Percentiles rank a stretch among this genome's conserved stretches.
phyloP scores from a whole-genome alignment of 2,113 vertebrate species.

The Spermophilus dauricus region DNA sequence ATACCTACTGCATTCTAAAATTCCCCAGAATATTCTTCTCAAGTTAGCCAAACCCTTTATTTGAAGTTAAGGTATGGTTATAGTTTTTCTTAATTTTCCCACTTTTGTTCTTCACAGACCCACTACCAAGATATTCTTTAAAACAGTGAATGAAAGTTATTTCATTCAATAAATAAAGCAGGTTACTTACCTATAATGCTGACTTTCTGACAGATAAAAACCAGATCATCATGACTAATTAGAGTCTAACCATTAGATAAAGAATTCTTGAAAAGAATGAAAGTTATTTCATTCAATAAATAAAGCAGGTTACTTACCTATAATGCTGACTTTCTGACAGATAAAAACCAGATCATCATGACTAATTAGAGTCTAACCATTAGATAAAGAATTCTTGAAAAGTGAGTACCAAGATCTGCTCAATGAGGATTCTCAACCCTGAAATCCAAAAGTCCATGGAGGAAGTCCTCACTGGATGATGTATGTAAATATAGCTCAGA shows the following conservation, averaged over 20 bases:
- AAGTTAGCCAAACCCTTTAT: slow-evolving; percentile 28
- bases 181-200: slow-evolving; percentile 67
- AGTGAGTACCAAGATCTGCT: slow-evolving; percentile 9
- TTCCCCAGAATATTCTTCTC: background rate
- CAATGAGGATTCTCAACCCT: background rate
- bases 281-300: slow-evolving; percentile 51
- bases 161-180: slow-evolving; percentile 40
- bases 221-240: slow-evolving; percentile 7
- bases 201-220: slow-evolving; percentile 63
- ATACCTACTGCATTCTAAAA: background rate
- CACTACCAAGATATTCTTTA: slow-evolving; percentile 35
- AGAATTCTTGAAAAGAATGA: slow-evolving; percentile 24
- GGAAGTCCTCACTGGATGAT: background rate
- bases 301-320: slow-evolving; percentile 66
- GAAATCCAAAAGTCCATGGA: background rate
- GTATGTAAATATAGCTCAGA: background rate
- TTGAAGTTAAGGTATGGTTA: background rate
- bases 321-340: slow-evolving; percentile 47
- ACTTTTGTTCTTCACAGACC: slow-evolving; percentile 27
- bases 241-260: slow-evolving; percentile 9
- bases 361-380: slow-evolving; percentile 20
- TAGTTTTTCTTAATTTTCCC: slow-evolving; percentile 28
- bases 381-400: slow-evolving; percentile 23
- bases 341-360: slow-evolving; percentile 50
- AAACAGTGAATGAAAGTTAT: slow-evolving; percentile 20